Percentiles rank a stretch among this genome's conserved stretches.
Evolutionary conservation across 2,888 invertebrate genomes (phyloP).

Genomic region (Lingula anatina): DNA sequence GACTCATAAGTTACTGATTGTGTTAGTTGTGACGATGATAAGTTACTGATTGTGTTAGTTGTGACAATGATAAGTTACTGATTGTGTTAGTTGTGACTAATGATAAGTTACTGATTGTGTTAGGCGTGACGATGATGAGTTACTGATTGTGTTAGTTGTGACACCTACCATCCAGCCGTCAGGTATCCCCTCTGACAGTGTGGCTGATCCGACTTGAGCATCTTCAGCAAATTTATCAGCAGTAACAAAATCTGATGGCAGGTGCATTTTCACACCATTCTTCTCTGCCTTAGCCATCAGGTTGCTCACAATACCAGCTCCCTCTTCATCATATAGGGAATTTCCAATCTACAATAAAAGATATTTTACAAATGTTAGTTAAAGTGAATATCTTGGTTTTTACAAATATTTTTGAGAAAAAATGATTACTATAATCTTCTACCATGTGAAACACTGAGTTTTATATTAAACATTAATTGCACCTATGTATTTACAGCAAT

Average conservation of each 20-base stretch:
- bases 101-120: too few species aligned
- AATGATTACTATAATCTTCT: background rate
- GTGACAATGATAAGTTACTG: too few species aligned
- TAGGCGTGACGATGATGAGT: too few species aligned
- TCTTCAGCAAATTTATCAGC: conserved; percentile 95
- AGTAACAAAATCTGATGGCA: conserved; percentile 92
- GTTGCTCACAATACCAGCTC: conserved; percentile 87
- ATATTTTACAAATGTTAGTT: background rate
- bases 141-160: too few species aligned
- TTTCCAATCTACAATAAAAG: conserved; percentile 74
- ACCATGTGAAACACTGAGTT: too few species aligned
- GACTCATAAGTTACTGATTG: too few species aligned
- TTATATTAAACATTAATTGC: too few species aligned
- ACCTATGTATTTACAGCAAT: too few species aligned
- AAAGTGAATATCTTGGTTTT: background rate
- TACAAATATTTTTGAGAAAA: background rate
- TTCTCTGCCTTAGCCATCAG: conserved; percentile 85
- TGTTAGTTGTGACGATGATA: too few species aligned
- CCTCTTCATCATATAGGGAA: conserved; percentile 92
- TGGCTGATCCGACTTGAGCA: conserved; percentile 73
- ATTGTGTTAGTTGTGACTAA: too few species aligned
- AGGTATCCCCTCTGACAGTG: conserved; percentile 78
- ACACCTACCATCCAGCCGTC: conserved; percentile 76
- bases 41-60: too few species aligned
- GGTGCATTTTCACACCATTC: conserved; percentile 87